Conservation (phyloP, 1,140 invertebrate species). For the Oncopodura yosiiana region DNA sequence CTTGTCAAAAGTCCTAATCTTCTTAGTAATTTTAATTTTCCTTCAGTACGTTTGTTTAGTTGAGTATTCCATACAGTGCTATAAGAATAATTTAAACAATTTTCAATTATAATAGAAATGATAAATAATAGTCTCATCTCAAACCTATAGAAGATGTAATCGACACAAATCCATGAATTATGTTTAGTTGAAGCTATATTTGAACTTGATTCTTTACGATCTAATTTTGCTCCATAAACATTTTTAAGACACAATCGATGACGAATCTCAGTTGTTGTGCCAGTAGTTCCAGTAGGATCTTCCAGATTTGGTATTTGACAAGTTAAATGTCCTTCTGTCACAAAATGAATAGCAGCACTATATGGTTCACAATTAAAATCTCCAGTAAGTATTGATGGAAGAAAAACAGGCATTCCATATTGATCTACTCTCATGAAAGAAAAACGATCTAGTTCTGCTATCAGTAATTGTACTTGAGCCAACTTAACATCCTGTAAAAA, state of each 20-base stretch:
- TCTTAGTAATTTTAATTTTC: slow-evolving; percentile 48
- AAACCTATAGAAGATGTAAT: slow-evolving; percentile 67
- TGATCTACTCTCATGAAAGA: slow-evolving; percentile 41
- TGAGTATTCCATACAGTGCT: slow-evolving; percentile 25
- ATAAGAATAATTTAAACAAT: slow-evolving; percentile 14
- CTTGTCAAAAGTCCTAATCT: slow-evolving; percentile 53
- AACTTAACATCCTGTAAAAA: slow-evolving; percentile 63
- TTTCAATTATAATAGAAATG: not conserved
- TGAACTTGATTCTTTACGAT: slow-evolving; percentile 36
- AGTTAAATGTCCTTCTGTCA: slow-evolving; percentile 55
- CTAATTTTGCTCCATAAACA: slow-evolving; percentile 36
- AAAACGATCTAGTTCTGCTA: slow-evolving; percentile 71
- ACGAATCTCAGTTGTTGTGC: slow-evolving; percentile 34
- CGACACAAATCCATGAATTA: slow-evolving; percentile 63
- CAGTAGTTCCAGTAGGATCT: not conserved
- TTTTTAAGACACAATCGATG: slow-evolving; percentile 39
- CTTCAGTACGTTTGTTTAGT: slow-evolving; percentile 31
- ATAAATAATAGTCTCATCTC: slow-evolving; percentile 17
- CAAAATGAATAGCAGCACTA: slow-evolving; percentile 53
- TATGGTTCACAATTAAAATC: slow-evolving; percentile 76
- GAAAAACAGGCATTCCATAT: slow-evolving; percentile 44
- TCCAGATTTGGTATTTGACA: no score
- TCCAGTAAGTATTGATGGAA: slow-evolving; percentile 73
- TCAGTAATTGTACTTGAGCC: slow-evolving; percentile 66
- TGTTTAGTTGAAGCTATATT: slow-evolving; percentile 61